Conservation (phyloP, 1,140 invertebrate species). For the Macrobrachium rosenbergii region DNA sequence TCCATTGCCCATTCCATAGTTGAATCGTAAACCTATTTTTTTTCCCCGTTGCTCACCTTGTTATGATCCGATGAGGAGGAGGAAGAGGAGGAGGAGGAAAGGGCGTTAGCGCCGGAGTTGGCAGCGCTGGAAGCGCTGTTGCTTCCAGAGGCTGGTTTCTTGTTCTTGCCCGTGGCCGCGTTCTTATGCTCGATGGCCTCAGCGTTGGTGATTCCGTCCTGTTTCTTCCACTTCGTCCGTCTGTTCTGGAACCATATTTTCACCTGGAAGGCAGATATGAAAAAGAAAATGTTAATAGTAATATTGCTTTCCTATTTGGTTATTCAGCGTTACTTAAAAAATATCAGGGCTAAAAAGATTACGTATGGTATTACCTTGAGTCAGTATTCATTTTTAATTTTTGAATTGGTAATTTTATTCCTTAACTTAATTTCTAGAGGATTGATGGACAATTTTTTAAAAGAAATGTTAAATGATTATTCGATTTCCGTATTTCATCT, state of each 20-base stretch:
- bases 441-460: no score
- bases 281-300: not conserved
- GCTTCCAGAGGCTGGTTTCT: constrained; percentile 1
- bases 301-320: not conserved
- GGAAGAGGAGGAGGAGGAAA: not conserved
- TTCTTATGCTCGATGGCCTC: constrained; percentile 65
- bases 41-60: no score
- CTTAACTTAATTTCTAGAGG: no score
- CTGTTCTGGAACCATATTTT: constrained; percentile 98
- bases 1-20: no score
- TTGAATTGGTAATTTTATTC: no score
- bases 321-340: no score
- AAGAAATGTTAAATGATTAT: no score
- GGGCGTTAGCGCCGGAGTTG: not conserved
- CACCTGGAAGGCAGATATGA: constrained; percentile 75
- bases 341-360: no score
- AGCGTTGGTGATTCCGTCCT: constrained; percentile 76
- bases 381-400: no score
- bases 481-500: no score
- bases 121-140: not conserved
- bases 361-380: no score
- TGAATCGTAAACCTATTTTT: no score
- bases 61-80: not conserved
- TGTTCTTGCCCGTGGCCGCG: constrained; percentile 59
- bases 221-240: constrained; percentile 99